Percentiles rank a stretch among this genome's conserved stretches.
These are phyloP conservation scores for Magallana ariakensis DNA, from an alignment of 1,140 invertebrate species.

Conservation along the genomic window DNA sequence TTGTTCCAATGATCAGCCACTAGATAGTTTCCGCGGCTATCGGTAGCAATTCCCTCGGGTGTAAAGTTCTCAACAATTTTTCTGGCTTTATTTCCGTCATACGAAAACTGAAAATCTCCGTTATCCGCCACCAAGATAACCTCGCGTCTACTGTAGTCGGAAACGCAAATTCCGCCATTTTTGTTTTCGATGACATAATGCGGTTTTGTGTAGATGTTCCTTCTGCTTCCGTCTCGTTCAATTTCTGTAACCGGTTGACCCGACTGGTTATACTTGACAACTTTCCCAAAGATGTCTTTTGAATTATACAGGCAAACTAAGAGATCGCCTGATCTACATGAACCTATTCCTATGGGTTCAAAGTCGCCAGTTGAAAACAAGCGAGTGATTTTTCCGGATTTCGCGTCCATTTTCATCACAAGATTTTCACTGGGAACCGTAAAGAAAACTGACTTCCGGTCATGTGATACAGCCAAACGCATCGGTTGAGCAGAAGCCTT, in stretches of 20 bases:
- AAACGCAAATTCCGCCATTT: conserved; percentile 5
- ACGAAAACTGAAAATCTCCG: not conserved
- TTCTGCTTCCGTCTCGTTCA: not conserved
- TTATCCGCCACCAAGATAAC: not conserved
- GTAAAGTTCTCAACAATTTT: not conserved
- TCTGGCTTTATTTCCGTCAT: conserved; percentile 7
- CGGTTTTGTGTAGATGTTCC: not conserved
- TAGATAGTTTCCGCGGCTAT: not conserved
- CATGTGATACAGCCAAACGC: conserved; percentile 15
- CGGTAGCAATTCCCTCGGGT: conserved; percentile 1
- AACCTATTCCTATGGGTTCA: not conserved
- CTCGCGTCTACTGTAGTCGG: not conserved
- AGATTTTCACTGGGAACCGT: not conserved
- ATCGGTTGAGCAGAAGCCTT: not conserved
- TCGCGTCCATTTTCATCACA: conserved; percentile 5
- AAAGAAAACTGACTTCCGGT: not conserved
- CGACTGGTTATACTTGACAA: not conserved
- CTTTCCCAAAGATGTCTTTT: not conserved
- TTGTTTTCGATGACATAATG: conserved; percentile 26
- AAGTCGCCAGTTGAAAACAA: not conserved
- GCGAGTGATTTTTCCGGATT: not conserved
- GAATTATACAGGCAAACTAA: not conserved
- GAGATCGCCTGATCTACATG: not conserved
- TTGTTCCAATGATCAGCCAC: not conserved
- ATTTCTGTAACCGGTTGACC: not conserved